Percentiles rank a stretch among this genome's conserved stretches.
Evolutionary conservation across 2,113 vertebrate genomes (phyloP).

Genomic region (Anhinga rufa): DNA sequence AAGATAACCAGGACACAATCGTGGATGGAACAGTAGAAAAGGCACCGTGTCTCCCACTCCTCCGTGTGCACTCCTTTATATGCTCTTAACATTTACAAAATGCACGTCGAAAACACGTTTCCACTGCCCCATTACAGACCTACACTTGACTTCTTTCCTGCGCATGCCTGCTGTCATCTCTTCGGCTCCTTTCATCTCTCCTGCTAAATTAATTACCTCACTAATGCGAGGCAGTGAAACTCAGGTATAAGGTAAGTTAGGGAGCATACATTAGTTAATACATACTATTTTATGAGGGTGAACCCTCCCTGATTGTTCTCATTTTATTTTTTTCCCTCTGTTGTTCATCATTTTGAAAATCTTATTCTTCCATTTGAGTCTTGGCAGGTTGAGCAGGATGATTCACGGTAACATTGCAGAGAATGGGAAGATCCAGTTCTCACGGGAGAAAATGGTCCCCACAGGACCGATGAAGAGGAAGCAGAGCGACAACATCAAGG

Average conservation of each 20-base stretch:
- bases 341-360: background rate
- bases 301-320: background rate
- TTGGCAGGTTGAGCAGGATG: background rate
- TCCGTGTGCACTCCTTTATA: background rate
- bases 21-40: background rate
- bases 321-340: background rate
- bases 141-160: background rate
- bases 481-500: background rate
- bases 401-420: background rate
- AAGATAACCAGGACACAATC: background rate
- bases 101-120: background rate
- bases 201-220: slow-evolving; percentile 27
- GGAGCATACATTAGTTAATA: background rate
- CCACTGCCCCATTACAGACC: background rate
- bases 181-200: background rate
- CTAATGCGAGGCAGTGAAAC: background rate
- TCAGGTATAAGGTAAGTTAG: background rate
- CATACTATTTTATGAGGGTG: background rate
- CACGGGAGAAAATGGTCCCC: background rate
- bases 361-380: background rate
- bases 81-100: background rate
- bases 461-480: background rate
- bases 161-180: background rate
- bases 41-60: background rate
- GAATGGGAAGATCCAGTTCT: background rate